Evolutionary conservation across 2,888 invertebrate genomes (phyloP).

Genomic region (Tenodera sinensis): DNA sequence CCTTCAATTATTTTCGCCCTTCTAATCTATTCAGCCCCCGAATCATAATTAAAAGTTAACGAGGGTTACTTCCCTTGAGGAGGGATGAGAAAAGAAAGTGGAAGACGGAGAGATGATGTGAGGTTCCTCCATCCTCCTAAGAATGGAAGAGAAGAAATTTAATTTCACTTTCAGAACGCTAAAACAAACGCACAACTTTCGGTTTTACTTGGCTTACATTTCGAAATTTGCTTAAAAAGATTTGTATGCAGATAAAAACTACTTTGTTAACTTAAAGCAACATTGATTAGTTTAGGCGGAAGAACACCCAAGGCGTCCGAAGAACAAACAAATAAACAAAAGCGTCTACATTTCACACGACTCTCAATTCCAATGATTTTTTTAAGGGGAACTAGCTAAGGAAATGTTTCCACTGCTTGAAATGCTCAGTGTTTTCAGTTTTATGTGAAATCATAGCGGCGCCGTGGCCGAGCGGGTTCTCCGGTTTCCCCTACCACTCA

Average conservation of each 20-base stretch:
- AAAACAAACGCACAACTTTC: background rate
- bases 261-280: too few species aligned
- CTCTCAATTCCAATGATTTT: too few species aligned
- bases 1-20: background rate
- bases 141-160: background rate
- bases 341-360: too few species aligned
- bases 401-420: too few species aligned
- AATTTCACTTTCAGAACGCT: background rate
- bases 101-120: background rate
- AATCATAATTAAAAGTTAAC: background rate
- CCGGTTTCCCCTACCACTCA: too few species aligned
- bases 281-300: too few species aligned
- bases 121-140: background rate
- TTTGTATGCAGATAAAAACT: background rate
- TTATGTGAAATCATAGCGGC: too few species aligned
- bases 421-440: too few species aligned
- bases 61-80: background rate
- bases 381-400: too few species aligned
- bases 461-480: too few species aligned
- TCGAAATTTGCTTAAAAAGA: background rate
- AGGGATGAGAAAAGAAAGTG: background rate
- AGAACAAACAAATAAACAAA: too few species aligned
- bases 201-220: background rate
- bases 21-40: background rate
- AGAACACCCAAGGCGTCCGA: too few species aligned